Evolutionary conservation across 1,140 invertebrate species (phyloP).

Genomic region (Bombyx mandarina): DNA sequence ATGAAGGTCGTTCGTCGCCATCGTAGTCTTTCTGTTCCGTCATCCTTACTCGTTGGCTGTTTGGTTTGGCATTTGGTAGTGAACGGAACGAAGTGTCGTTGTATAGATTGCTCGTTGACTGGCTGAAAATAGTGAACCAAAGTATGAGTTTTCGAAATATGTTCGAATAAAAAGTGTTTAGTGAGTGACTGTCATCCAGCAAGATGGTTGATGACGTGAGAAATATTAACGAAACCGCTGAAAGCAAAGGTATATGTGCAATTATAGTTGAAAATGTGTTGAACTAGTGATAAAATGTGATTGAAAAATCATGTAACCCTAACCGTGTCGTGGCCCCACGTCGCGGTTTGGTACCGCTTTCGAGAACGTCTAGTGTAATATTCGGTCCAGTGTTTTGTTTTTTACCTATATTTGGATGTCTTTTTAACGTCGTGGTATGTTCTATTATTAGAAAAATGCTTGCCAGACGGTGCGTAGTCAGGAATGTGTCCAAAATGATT

Average conservation of each 20-base stretch:
- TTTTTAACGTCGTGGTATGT: slow-evolving; percentile 65
- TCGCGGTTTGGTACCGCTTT: slow-evolving; percentile 58
- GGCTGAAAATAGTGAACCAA: slow-evolving; percentile 67
- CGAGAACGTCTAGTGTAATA: slow-evolving; percentile 59
- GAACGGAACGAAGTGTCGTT: slow-evolving; percentile 66
- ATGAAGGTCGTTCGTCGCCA: slow-evolving; percentile 33
- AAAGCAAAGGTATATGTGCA: slow-evolving; percentile 66
- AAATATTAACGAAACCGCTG: slow-evolving; percentile 66
- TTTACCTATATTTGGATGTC: slow-evolving; percentile 59
- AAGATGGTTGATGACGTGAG: slow-evolving; percentile 70
- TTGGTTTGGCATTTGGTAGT: slow-evolving; percentile 33
- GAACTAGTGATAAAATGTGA: slow-evolving; percentile 65
- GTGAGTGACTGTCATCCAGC: slow-evolving; percentile 66
- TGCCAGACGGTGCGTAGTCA: slow-evolving; percentile 33
- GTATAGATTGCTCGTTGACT: slow-evolving; percentile 65
- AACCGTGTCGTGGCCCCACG: slow-evolving; percentile 67
- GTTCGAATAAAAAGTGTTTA: slow-evolving; percentile 68
- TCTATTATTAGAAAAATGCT: slow-evolving; percentile 61
- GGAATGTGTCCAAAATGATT: slow-evolving; percentile 45
- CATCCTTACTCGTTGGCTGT: slow-evolving; percentile 5
- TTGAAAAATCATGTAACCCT: slow-evolving; percentile 61
- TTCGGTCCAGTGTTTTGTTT: slow-evolving; percentile 60
- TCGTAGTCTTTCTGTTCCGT: slow-evolving; percentile 32
- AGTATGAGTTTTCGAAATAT: slow-evolving; percentile 70
- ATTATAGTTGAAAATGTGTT: slow-evolving; percentile 59